phyloP scores from a whole-genome alignment of 1,140 invertebrate genomes.

The Hetaerina americana region DNA sequence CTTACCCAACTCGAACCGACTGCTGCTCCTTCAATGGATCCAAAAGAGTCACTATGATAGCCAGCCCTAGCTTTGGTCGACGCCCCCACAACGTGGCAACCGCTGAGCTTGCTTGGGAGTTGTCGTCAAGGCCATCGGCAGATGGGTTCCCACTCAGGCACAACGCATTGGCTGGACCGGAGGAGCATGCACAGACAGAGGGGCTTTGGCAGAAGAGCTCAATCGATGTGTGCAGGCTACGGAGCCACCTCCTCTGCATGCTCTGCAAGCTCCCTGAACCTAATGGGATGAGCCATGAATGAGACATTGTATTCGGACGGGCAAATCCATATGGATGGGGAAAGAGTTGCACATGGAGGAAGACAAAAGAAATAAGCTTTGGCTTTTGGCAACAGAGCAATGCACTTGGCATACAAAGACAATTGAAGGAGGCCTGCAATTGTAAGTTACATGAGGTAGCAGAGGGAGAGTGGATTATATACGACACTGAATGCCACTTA shows the following conservation, averaged over 20 bases:
- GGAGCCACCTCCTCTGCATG: constrained; percentile 38
- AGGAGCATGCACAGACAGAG: not conserved
- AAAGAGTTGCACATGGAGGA: too few species aligned
- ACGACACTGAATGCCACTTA: too few species aligned
- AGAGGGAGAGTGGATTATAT: too few species aligned
- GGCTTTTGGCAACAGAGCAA: too few species aligned
- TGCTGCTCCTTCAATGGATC: not conserved
- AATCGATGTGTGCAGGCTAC: constrained; percentile 39
- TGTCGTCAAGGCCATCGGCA: not conserved
- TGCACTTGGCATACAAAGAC: too few species aligned
- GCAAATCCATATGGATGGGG: too few species aligned
- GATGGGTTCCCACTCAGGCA: constrained; percentile 66
- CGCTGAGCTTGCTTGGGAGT: not conserved
- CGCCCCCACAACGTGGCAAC: not conserved
- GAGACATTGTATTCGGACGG: constrained; percentile 4
- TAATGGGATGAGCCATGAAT: not conserved
- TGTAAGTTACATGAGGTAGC: too few species aligned
- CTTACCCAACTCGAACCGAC: not conserved
- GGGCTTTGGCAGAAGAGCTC: constrained; percentile 15
- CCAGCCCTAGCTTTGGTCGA: not conserved
- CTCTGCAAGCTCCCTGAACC: constrained; percentile 32
- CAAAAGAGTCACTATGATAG: not conserved
- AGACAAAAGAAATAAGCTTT: too few species aligned
- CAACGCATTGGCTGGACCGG: constrained; percentile 22
- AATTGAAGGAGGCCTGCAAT: too few species aligned